phyloP scores from a whole-genome alignment of 2,888 invertebrate species.

The Camptogramma bilineatum region DNA sequence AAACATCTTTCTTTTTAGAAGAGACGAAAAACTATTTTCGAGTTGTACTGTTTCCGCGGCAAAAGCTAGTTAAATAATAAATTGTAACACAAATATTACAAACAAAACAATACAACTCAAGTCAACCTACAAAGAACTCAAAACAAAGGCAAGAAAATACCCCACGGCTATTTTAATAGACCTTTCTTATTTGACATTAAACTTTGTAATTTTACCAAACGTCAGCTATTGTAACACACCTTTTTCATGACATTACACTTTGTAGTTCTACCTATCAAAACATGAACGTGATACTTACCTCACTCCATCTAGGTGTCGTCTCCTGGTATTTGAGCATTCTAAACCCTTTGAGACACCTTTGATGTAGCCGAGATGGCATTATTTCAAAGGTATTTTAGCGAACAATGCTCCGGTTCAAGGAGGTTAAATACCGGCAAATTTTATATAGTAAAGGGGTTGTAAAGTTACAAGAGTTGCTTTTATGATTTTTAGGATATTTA shows the following conservation, averaged over 20 bases:
- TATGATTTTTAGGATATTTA: background rate
- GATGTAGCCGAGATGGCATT: constrained; percentile 63
- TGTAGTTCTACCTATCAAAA: constrained; percentile 27
- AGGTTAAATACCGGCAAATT: constrained; percentile 34
- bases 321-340: constrained; percentile 51
- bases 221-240: background rate
- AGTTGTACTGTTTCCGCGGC: no score
- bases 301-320: constrained; percentile 57
- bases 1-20: no score
- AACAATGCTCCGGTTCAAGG: constrained; percentile 27
- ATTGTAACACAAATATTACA: no score
- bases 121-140: background rate
- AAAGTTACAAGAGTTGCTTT: constrained; percentile 12
- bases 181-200: no score
- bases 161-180: background rate
- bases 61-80: no score
- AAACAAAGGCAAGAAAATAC: background rate
- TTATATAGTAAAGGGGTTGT: constrained; percentile 17
- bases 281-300: constrained; percentile 50
- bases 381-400: constrained; percentile 51
- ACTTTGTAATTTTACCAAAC: no score
- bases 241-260: background rate
- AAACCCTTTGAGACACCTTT: constrained; percentile 68
- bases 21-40: no score
- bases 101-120: background rate